Evolutionary conservation across 2,113 vertebrate species (phyloP).

Genomic region (Ageneiosus marmoratus): DNA sequence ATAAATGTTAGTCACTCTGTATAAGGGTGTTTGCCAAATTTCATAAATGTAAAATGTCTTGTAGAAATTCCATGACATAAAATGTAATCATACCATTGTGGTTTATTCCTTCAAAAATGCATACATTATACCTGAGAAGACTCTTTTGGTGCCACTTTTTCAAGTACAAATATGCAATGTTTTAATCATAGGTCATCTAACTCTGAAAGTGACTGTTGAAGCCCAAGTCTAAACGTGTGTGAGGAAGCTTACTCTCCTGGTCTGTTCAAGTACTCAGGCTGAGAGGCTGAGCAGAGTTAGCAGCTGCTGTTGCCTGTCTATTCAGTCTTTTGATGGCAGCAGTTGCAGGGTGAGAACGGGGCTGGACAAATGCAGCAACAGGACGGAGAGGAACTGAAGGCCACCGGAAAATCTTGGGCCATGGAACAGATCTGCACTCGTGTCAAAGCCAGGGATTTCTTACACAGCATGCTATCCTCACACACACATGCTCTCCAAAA

Average conservation of each 20-base stretch:
- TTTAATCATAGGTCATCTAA: too few relatives aligned
- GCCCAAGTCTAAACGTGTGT: neutral
- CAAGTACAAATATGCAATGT: neutral
- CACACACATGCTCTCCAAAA: constrained; percentile 57
- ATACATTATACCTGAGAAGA: neutral
- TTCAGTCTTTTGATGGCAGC: constrained; percentile 67
- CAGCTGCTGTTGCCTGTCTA: constrained; percentile 70
- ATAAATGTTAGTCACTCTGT: too few relatives aligned
- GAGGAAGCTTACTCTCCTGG: neutral
- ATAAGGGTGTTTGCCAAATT: too few relatives aligned
- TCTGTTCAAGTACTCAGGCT: constrained; percentile 7
- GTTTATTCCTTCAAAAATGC: neutral
- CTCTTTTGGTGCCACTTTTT: neutral
- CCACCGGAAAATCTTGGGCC: constrained; percentile 60
- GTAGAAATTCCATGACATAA: neutral
- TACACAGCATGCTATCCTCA: constrained; percentile 58
- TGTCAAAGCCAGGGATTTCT: constrained; percentile 68
- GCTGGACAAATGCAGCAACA: constrained; percentile 61
- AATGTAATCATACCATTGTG: neutral
- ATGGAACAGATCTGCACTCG: constrained; percentile 63
- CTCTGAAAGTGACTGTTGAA: neutral
- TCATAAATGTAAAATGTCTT: too few relatives aligned
- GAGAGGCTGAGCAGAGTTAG: constrained; percentile 8
- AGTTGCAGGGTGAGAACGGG: constrained; percentile 60
- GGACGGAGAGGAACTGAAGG: constrained; percentile 50